phyloP scores from a whole-genome alignment of 2,888 invertebrate species.

The Mantis religiosa region DNA sequence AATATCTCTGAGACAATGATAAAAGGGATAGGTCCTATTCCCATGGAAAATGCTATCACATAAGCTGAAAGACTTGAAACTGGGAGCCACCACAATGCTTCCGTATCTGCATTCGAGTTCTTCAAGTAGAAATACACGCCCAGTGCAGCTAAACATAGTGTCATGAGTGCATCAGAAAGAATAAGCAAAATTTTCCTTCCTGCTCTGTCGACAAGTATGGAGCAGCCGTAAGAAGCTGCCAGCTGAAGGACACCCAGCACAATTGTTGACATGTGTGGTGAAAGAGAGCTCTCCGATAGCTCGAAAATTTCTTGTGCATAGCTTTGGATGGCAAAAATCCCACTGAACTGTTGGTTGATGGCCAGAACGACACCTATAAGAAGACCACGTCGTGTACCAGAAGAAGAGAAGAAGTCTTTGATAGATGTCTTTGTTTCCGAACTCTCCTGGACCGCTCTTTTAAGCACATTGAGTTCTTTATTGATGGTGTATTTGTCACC shows the following conservation, averaged over 20 bases:
- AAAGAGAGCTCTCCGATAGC: conserved; percentile 36
- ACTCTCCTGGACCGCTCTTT: conserved; percentile 34
- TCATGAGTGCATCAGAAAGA: conserved; percentile 42
- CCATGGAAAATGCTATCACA: conserved; percentile 20
- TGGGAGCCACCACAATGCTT: conserved; percentile 23
- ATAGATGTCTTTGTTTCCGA: conserved; percentile 24
- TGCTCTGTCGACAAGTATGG: conserved; percentile 42
- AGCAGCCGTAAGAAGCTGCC: conserved; percentile 36
- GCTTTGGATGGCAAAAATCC: conserved; percentile 46
- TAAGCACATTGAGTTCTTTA: conserved; percentile 37
- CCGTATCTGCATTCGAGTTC: conserved; percentile 27
- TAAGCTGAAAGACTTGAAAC: conserved; percentile 17
- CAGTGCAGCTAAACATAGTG: conserved; percentile 37
- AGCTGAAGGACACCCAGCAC: conserved; percentile 46
- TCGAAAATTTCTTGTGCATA: conserved; percentile 40
- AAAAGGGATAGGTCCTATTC: conserved; percentile 21
- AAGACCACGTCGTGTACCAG: conserved; percentile 41
- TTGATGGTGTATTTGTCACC: conserved; percentile 37
- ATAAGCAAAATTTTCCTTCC: conserved; percentile 48
- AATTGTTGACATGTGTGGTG: conserved; percentile 42
- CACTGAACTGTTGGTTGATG: conserved; percentile 46
- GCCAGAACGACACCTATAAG: conserved; percentile 43
- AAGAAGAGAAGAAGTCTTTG: conserved; percentile 41
- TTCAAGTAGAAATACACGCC: conserved; percentile 39
- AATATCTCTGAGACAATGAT: conserved; percentile 27